These are phyloP conservation scores for Erpobdella octoculata DNA, from an alignment of 2,888 invertebrate genomes.

Conservation along the genomic window DNA sequence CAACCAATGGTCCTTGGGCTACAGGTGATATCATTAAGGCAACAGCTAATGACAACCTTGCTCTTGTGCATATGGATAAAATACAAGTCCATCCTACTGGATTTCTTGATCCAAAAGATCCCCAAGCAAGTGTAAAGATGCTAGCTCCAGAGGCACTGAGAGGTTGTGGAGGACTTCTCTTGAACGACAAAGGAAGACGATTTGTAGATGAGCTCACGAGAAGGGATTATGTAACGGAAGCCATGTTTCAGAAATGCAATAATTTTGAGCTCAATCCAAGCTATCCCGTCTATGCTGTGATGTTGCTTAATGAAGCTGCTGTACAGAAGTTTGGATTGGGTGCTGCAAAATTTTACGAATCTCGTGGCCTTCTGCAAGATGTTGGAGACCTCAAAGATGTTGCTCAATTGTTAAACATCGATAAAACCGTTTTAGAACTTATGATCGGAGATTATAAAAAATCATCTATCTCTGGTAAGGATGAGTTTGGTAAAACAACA, in stretches of 20 bases:
- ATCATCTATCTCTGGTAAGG: constrained; percentile 25
- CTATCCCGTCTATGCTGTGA: constrained; percentile 32
- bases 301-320: constrained; percentile 34
- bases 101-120: constrained; percentile 33
- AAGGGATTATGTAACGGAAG: constrained; percentile 33
- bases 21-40: constrained; percentile 38
- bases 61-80: constrained; percentile 36
- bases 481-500: constrained; percentile 34
- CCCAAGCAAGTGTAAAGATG: constrained; percentile 34
- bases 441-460: constrained; percentile 29
- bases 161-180: constrained; percentile 37
- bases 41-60: constrained; percentile 14
- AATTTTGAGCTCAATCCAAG: constrained; percentile 12
- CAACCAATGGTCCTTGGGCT: constrained; percentile 38
- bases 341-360: constrained; percentile 34
- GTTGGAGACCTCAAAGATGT: constrained; percentile 26
- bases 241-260: constrained; percentile 31
- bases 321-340: constrained; percentile 34
- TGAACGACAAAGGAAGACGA: constrained; percentile 33
- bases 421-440: constrained; percentile 6
- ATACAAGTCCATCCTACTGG: constrained; percentile 38
- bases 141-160: constrained; percentile 37
- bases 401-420: constrained; percentile 24
- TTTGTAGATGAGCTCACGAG: constrained; percentile 36
- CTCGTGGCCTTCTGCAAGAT: constrained; percentile 35